Conservation (phyloP, 2,888 invertebrate genomes). For the Chloroclystis v-ata region DNA sequence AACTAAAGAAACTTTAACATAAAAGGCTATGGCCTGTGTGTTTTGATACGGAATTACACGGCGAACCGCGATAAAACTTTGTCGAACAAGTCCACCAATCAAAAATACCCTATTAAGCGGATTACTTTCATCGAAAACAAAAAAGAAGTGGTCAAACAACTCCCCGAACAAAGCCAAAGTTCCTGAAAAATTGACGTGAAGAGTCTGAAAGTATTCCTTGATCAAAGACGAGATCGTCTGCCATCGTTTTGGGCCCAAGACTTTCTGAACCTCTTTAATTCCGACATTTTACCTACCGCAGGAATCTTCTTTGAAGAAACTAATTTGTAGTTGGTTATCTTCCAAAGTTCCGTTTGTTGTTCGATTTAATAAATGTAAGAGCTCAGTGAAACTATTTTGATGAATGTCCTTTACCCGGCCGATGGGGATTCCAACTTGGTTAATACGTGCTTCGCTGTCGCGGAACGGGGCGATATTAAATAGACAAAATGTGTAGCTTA, state of each 20-base stretch:
- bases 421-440: constrained; percentile 27
- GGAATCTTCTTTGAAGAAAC: constrained; percentile 71
- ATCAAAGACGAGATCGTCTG: constrained; percentile 55
- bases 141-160: constrained; percentile 51
- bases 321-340: constrained; percentile 61
- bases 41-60: no score
- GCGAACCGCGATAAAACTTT: constrained; percentile 33
- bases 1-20: no score
- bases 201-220: constrained; percentile 52
- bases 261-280: constrained; percentile 44
- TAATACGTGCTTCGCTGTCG: constrained; percentile 32
- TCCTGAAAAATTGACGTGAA: constrained; percentile 52
- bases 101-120: constrained; percentile 47
- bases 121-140: constrained; percentile 45
- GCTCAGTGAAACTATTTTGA: constrained; percentile 50
- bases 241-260: constrained; percentile 35
- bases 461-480: constrained; percentile 47
- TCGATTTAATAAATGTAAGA: constrained; percentile 60
- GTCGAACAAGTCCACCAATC: constrained; percentile 42
- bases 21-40: no score
- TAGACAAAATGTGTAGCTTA: constrained; percentile 62
- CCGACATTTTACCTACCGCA: constrained; percentile 59
- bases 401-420: constrained; percentile 40
- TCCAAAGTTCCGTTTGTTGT: constrained; percentile 49
- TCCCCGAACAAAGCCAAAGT: constrained; percentile 45